Conservation (phyloP, 1,140 invertebrate species). For the Leptopilina clavipes region DNA sequence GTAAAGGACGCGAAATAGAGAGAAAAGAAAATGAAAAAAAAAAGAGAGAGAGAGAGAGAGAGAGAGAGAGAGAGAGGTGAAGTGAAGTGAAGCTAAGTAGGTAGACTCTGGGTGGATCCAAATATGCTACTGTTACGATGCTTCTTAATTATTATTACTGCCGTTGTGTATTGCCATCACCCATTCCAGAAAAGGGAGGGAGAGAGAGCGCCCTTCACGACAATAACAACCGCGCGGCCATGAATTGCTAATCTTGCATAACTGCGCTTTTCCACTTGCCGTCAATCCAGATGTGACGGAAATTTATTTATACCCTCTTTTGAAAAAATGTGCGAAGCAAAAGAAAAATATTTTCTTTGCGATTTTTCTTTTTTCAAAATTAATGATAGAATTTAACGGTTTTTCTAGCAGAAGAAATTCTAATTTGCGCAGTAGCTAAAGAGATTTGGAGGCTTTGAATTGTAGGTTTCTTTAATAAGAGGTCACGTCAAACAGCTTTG, state of each 20-base stretch:
- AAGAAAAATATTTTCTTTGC: neutral
- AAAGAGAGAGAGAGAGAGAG: conserved; percentile 28
- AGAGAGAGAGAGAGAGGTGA: conserved; percentile 34
- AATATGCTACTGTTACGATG: conserved; percentile 71
- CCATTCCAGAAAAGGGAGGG: conserved; percentile 51
- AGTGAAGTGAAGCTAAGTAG: conserved; percentile 54
- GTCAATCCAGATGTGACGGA: neutral
- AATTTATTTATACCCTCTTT: neutral
- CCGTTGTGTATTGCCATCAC: conserved; percentile 65
- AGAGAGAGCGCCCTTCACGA: conserved; percentile 57
- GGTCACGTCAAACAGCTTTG: conserved; percentile 31
- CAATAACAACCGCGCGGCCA: conserved; percentile 68
- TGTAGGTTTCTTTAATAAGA: conserved; percentile 33
- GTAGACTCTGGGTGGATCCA: conserved; percentile 55
- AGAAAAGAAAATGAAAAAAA: conserved; percentile 38
- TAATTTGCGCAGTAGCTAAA: conserved; percentile 18
- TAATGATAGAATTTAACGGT: too few relatives aligned
- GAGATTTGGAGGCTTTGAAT: conserved; percentile 30
- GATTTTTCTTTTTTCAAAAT: neutral
- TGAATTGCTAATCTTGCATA: conserved; percentile 72
- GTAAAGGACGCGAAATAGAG: conserved; percentile 42
- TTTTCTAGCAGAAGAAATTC: neutral
- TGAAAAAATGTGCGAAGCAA: neutral
- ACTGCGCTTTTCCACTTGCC: conserved; percentile 47
- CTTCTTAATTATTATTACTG: conserved; percentile 76